Conservation (phyloP, 2,888 invertebrate species). For the Seira musarum region DNA sequence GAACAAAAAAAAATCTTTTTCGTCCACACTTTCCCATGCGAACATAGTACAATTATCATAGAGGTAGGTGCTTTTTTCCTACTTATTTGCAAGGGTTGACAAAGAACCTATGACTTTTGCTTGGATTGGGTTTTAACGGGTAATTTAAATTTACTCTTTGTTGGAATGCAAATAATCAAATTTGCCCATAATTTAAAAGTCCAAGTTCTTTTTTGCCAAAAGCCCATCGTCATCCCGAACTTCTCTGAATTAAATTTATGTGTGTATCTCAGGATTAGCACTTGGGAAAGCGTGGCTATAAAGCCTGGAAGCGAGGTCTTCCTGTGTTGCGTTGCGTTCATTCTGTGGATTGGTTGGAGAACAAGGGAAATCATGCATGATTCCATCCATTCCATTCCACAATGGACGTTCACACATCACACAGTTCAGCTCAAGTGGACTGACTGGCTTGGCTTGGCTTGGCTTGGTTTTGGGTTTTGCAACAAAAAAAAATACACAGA, state of each 20-base stretch:
- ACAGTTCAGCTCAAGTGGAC: neutral
- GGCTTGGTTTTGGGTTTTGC: neutral
- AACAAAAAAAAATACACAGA: too few relatives aligned
- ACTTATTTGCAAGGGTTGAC: too few relatives aligned
- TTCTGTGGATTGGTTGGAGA: neutral
- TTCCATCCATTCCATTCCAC: neutral
- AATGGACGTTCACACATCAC: neutral
- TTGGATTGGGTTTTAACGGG: too few relatives aligned
- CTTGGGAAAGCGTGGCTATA: neutral
- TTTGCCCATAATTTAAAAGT: too few relatives aligned
- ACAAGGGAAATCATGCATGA: neutral
- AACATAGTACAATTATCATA: too few relatives aligned
- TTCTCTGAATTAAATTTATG: neutral
- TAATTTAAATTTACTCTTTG: too few relatives aligned
- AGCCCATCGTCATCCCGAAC: too few relatives aligned
- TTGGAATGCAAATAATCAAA: too few relatives aligned
- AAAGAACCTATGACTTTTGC: too few relatives aligned
- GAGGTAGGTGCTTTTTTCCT: neutral
- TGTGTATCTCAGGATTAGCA: neutral
- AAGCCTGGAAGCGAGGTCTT: neutral
- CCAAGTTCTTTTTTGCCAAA: too few relatives aligned
- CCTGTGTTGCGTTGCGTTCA: neutral
- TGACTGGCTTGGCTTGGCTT: neutral
- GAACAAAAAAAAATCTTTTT: neutral
- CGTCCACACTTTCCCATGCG: neutral